Conservation (phyloP, 2,797 vertebrate genomes). For the Aphelocoma californica region DNA sequence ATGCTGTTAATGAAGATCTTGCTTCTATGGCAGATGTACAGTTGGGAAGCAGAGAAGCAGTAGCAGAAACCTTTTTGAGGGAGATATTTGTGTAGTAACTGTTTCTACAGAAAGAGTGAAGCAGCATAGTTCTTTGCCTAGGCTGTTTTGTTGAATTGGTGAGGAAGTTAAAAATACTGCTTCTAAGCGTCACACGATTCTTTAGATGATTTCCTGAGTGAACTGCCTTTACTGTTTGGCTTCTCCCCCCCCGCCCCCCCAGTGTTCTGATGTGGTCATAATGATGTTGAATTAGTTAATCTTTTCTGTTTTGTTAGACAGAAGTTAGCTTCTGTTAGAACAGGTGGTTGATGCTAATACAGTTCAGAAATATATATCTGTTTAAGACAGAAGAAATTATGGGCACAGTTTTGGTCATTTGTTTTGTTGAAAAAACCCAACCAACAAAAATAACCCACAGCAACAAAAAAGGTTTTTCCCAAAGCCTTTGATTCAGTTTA, state of each 20-base stretch:
- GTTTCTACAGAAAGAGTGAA: background rate
- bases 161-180: background rate
- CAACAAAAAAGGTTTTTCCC: background rate
- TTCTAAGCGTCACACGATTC: background rate
- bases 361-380: background rate
- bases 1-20: background rate
- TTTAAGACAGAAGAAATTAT: background rate
- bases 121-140: background rate
- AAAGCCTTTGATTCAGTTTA: background rate
- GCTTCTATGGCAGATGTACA: accelerated
- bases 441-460: accelerated
- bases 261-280: background rate
- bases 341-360: background rate
- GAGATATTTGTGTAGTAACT: background rate
- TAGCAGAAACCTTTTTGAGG: background rate
- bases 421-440: background rate
- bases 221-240: background rate
- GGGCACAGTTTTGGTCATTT: background rate
- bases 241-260: accelerated
- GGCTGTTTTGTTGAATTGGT: background rate
- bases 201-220: background rate
- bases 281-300: background rate
- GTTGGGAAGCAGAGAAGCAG: background rate
- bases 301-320: background rate
- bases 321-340: background rate